Conservation (phyloP, 2,113 vertebrate genomes). For the Garra rufa region DNA sequence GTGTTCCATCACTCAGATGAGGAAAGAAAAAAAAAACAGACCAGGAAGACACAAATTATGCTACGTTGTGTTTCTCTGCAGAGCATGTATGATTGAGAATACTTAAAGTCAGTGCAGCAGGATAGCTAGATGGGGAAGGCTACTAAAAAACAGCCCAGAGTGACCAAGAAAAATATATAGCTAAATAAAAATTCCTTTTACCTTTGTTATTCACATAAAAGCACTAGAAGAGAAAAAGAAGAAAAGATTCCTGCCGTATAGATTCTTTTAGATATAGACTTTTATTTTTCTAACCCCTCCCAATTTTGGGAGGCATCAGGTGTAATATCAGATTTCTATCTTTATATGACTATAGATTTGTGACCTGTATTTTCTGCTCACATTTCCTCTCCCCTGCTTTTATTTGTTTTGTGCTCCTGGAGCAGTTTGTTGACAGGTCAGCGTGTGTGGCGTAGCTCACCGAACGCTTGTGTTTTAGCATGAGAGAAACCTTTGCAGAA, state of each 20-base stretch:
- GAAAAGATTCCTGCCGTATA: constrained; percentile 71
- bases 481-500: neutral
- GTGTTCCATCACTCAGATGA: neutral
- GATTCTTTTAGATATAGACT: constrained; percentile 61
- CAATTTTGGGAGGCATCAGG: constrained; percentile 30
- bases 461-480: constrained; percentile 8
- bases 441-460: neutral
- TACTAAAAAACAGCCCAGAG: constrained; percentile 3
- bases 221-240: constrained; percentile 35
- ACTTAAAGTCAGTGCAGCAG: neutral
- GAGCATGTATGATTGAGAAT: neutral
- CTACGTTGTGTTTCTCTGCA: neutral
- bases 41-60: neutral
- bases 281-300: constrained; percentile 59
- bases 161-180: constrained; percentile 26
- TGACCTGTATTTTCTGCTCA: constrained; percentile 49
- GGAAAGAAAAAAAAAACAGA: neutral
- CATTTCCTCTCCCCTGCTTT: constrained; percentile 43
- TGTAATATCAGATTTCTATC: constrained; percentile 61
- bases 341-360: constrained; percentile 64
- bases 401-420: constrained; percentile 40
- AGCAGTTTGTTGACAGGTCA: constrained; percentile 27
- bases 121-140: constrained; percentile 28
- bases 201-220: constrained; percentile 19
- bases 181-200: neutral